Conservation (phyloP, 1,140 invertebrate species). For the Ceratitis capitata region DNA sequence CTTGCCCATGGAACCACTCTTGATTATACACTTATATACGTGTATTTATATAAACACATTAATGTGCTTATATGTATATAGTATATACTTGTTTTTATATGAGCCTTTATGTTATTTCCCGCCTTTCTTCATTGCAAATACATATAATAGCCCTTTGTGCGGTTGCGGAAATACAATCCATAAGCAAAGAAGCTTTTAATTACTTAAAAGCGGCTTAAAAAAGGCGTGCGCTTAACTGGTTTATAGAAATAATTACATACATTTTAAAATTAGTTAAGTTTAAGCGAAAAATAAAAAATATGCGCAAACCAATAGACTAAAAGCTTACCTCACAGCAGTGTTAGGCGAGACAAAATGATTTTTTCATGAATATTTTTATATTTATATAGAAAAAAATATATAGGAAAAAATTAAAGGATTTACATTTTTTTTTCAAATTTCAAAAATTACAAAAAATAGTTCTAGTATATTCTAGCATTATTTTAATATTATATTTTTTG, state of each 20-base stretch:
- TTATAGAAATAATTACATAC: background rate
- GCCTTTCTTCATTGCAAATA: background rate
- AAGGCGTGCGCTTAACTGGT: background rate
- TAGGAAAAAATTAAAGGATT: too few species aligned
- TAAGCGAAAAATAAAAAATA: too few species aligned
- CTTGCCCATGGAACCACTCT: too few species aligned
- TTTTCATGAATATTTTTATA: too few species aligned
- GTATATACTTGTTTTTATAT: background rate
- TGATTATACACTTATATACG: background rate
- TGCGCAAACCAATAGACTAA: too few species aligned
- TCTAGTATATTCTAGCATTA: too few species aligned
- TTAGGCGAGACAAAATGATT: too few species aligned
- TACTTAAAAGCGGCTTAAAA: slow-evolving; percentile 1
- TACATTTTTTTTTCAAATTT: too few species aligned
- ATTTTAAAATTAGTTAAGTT: background rate
- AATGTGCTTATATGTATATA: background rate
- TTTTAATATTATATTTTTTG: too few species aligned
- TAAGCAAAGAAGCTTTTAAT: background rate
- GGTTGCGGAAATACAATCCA: background rate
- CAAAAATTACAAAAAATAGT: too few species aligned
- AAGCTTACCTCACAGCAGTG: too few species aligned
- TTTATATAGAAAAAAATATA: too few species aligned
- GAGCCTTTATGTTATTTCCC: background rate
- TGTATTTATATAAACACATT: background rate
- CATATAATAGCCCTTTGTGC: background rate